A percentile compares a stretch with the other conserved stretches of the same genome.
Conservation (phyloP, 30 jellyfish, hydroid and myxozoan genomes). For the Hydractinia symbiolongicarpus region DNA sequence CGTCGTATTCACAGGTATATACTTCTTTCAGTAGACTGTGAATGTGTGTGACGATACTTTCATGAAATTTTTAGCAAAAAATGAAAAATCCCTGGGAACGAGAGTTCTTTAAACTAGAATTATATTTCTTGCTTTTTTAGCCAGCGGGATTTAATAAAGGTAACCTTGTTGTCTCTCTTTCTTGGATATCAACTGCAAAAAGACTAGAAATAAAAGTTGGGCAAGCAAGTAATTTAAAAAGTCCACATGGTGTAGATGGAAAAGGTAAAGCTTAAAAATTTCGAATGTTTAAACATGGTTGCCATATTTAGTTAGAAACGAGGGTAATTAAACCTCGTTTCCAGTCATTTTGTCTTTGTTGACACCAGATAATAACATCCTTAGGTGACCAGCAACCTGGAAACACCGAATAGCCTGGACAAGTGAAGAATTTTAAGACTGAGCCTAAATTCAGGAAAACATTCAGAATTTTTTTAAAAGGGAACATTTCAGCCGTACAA, state of each 20-base stretch:
- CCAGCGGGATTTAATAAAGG: conserved; percentile 90
- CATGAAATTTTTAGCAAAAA: too few species aligned
- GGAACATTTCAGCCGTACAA: too few species aligned
- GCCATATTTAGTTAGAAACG: background rate
- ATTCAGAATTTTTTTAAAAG: too few species aligned
- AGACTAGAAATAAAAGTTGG: conserved; percentile 55
- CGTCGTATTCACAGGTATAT: conserved; percentile 28
- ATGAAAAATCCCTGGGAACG: too few species aligned
- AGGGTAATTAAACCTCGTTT: background rate
- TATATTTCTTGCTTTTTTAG: conserved; percentile 22
- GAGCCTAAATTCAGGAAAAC: too few species aligned
- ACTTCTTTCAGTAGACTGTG: too few species aligned
- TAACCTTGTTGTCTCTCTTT: conserved; percentile 32
- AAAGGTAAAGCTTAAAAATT: conserved; percentile 29
- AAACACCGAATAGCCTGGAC: too few species aligned
- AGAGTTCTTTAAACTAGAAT: background rate
- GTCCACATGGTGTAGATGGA: conserved; percentile 83
- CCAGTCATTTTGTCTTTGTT: background rate
- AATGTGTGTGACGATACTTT: too few species aligned
- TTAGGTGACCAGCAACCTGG: too few species aligned
- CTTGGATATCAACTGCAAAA: conserved; percentile 62
- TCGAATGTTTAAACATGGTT: background rate
- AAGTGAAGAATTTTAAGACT: too few species aligned
- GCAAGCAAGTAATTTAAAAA: conserved; percentile 38
- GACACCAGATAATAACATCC: background rate